Evolutionary conservation across 2,797 vertebrate genomes (phyloP).

Genomic region (Neosilurus hyrtlii): DNA sequence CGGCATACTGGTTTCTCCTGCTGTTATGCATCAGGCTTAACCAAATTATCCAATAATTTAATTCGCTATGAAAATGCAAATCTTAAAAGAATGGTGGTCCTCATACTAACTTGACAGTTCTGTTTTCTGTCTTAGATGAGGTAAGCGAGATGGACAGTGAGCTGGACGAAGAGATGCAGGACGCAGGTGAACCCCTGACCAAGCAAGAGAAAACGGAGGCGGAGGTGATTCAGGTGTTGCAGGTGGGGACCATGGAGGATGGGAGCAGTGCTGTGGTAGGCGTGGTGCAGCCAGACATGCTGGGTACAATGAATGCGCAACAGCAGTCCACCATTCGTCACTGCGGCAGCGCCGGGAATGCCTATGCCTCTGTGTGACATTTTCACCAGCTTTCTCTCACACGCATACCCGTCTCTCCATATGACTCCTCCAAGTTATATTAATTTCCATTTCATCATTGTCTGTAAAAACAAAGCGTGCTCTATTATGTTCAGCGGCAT

Average conservation of each 20-base stretch:
- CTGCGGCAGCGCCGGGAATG: conserved; percentile 92
- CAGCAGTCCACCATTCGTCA: conserved; percentile 83
- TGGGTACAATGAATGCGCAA: conserved; percentile 13
- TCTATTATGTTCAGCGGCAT: conserved; percentile 23
- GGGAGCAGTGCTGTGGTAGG: conserved; percentile 77
- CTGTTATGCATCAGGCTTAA: background rate
- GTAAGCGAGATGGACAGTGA: conserved; percentile 80
- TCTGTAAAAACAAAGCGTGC: conserved; percentile 53
- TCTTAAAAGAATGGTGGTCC: background rate
- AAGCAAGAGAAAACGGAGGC: conserved; percentile 87
- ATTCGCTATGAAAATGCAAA: background rate
- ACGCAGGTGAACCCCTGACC: conserved; percentile 82
- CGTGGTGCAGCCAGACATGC: conserved; percentile 83
- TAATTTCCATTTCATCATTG: conserved; percentile 51
- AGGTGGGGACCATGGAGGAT: conserved; percentile 79
- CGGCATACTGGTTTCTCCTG: background rate
- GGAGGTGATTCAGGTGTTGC: conserved; percentile 86
- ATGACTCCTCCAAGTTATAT: conserved; percentile 37
- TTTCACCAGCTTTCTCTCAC: background rate
- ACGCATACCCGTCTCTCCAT: conserved; percentile 32
- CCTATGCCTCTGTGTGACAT: conserved; percentile 89
- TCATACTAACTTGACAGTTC: background rate
- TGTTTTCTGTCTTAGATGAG: conserved; percentile 74
- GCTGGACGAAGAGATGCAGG: conserved; percentile 70
- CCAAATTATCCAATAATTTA: background rate